Percentiles rank a stretch among this genome's conserved stretches.
These are phyloP conservation scores for Acropternis orthonyx DNA, from an alignment of 2,797 vertebrate genomes.

Conservation along the genomic window DNA sequence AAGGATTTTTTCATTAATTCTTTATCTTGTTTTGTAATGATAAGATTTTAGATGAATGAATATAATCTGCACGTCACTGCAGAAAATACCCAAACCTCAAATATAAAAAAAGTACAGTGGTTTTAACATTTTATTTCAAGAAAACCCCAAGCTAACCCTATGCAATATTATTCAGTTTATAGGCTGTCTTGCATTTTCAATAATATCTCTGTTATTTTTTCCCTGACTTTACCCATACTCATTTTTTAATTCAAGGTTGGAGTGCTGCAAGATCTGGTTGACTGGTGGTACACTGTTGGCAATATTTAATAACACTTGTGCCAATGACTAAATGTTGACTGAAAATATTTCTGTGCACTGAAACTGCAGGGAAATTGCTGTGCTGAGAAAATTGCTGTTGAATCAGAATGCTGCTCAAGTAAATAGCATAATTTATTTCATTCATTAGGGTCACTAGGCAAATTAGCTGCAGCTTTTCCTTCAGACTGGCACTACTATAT, in stretches of 20 bases:
- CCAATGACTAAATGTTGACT: background rate
- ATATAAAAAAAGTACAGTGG: background rate
- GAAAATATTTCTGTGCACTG: background rate
- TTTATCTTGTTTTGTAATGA: background rate
- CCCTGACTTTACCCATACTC: background rate
- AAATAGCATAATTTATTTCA: background rate
- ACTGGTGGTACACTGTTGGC: background rate
- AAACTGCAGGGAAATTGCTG: background rate
- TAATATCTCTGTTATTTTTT: background rate
- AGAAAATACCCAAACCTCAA: background rate
- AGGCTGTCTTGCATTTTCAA: background rate
- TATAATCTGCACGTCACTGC: background rate
- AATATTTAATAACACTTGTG: background rate
- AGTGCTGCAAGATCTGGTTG: background rate
- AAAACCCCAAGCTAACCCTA: background rate
- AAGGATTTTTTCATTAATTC: background rate
- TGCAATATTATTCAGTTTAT: background rate
- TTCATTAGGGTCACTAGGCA: background rate
- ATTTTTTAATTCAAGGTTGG: background rate
- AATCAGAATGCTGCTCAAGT: background rate
- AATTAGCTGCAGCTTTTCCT: background rate
- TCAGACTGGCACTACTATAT: background rate
- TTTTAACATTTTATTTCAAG: background rate
- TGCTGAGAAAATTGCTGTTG: background rate
- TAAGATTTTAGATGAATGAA: background rate